Evolutionary conservation across 2,113 vertebrate species (phyloP).

Genomic region (Poeciliopsis prolifica): DNA sequence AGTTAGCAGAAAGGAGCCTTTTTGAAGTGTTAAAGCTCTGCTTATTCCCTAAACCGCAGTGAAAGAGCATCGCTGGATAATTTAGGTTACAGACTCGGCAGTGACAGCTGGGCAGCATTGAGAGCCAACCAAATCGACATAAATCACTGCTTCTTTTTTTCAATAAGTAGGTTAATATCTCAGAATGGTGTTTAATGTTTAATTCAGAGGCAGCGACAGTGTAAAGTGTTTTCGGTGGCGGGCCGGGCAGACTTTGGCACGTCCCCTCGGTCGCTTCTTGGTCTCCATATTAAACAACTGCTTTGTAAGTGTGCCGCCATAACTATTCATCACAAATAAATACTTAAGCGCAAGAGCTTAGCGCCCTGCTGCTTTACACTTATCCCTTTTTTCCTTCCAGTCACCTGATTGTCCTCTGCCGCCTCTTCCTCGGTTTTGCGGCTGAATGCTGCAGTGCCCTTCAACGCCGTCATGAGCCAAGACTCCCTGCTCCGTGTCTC

Average conservation of each 20-base stretch:
- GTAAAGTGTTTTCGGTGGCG: slow-evolving; percentile 70
- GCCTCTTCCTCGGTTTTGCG: slow-evolving; percentile 33
- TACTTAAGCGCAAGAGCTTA: slow-evolving; percentile 82
- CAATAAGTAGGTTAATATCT: slow-evolving; percentile 85
- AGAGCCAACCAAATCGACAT: slow-evolving; percentile 78
- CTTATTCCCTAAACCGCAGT: slow-evolving; percentile 77
- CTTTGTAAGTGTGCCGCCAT: slow-evolving; percentile 80
- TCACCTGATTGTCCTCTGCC: slow-evolving; percentile 64
- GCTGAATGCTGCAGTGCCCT: slow-evolving; percentile 65
- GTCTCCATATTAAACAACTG: slow-evolving; percentile 79
- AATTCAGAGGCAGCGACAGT: slow-evolving; percentile 75
- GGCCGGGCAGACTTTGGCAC: slow-evolving; percentile 55
- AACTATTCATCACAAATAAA: slow-evolving; percentile 84
- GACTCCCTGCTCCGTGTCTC: slow-evolving; percentile 60
- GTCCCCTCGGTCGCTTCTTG: slow-evolving; percentile 42
- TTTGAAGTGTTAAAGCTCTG: slow-evolving; percentile 78
- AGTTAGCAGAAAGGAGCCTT: slow-evolving; percentile 62
- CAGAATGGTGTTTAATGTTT: slow-evolving; percentile 80
- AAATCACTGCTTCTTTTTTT: slow-evolving; percentile 75
- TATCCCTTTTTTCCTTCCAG: slow-evolving; percentile 72
- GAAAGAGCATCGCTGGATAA: slow-evolving; percentile 77
- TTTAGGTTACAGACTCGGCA: slow-evolving; percentile 76
- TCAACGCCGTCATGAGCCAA: slow-evolving; percentile 71
- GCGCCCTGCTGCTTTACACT: slow-evolving; percentile 74
- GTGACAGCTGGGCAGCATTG: slow-evolving; percentile 81